Base-by-base conservation (phyloP, 2,797 vertebrate species). In the Tolypeutes matacus region DNA sequence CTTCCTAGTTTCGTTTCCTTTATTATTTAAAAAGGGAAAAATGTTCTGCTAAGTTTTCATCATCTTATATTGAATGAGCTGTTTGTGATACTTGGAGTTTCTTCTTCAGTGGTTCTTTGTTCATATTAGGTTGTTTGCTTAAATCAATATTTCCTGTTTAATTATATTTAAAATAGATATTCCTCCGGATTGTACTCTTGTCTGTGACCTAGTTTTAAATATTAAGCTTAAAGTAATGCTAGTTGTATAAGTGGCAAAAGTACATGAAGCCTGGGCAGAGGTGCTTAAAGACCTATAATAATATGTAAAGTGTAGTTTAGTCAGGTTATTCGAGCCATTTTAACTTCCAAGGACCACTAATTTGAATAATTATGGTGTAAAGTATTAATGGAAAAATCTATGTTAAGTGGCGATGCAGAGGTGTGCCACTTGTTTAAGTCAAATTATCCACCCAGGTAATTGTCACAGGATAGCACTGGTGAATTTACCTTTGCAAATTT, bases 1-100 rank as follows among this genome's bases (percentile, higher is more conserved):
- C 94, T 94, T 93, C 31, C 39, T 82, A 29, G 62, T 93, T 95
- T 88, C 36, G 86, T 96, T 96, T 95, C 10, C 39, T 39, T 46
- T 89, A 80, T 20, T 51, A 42, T 86, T 94, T 92, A 60, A 94
- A 82, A 73, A 80, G 23, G 27, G 36, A 23, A 11, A 53, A 77
- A 60, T 4, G 42, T 60, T 84, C 46, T 80, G 1, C 18, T 80
- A 75, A 31, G 2, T 86, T 94, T 92, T 86, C 64, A 46, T 56
- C 17, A 70, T 91, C 86, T 93, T 65, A n/a, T 89, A 21, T 93
- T 13, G 29, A 93, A 12, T 84, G 29, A 91, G 10, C 7, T 80
- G 5, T 78, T 46, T 86, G 27, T 85, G 49, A 31, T 60, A 53
- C 3, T 69, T 31, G 15, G 31, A 7, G 6, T 58, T 89, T 86